phyloP scores from a whole-genome alignment of 2,888 invertebrate genomes.

The Clostera curtula region DNA sequence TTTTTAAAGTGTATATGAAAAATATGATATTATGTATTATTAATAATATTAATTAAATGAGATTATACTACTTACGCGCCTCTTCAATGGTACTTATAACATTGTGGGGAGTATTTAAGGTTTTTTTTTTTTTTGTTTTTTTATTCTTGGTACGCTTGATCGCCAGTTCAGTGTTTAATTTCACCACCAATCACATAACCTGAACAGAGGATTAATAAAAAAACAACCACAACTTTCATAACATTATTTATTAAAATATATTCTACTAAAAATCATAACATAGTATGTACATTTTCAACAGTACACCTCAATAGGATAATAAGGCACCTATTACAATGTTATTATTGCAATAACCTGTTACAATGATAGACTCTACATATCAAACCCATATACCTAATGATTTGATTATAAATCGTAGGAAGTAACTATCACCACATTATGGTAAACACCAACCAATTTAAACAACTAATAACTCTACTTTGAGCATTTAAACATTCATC shows the following conservation, averaged over 20 bases:
- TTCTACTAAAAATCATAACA: conserved; percentile 64
- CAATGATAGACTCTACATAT: conserved; percentile 5
- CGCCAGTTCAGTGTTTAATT: too few relatives aligned
- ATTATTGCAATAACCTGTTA: conserved; percentile 12
- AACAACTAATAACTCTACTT: conserved; percentile 40
- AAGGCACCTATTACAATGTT: conserved; percentile 61
- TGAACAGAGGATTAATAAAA: conserved; percentile 16
- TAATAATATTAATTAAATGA: too few relatives aligned
- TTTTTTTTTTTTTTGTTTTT: too few relatives aligned
- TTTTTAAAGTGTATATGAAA: too few relatives aligned
- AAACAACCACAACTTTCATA: conserved; percentile 39
- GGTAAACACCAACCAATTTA: conserved; percentile 41
- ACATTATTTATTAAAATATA: conserved; percentile 70
- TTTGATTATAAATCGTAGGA: conserved; percentile 32
- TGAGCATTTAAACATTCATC: conserved; percentile 54
- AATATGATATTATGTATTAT: too few relatives aligned
- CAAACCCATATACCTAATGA: conserved; percentile 1
- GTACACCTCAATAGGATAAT: conserved; percentile 60
- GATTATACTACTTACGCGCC: too few relatives aligned
- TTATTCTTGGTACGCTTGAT: too few relatives aligned
- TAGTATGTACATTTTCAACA: conserved; percentile 68
- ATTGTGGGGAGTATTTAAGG: too few relatives aligned
- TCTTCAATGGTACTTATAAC: too few relatives aligned
- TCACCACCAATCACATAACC: too few relatives aligned
- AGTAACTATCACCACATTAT: conserved; percentile 52